Evolutionary conservation across 2,888 invertebrate species (phyloP).

Genomic region (Synanthedon tipuliformis): DNA sequence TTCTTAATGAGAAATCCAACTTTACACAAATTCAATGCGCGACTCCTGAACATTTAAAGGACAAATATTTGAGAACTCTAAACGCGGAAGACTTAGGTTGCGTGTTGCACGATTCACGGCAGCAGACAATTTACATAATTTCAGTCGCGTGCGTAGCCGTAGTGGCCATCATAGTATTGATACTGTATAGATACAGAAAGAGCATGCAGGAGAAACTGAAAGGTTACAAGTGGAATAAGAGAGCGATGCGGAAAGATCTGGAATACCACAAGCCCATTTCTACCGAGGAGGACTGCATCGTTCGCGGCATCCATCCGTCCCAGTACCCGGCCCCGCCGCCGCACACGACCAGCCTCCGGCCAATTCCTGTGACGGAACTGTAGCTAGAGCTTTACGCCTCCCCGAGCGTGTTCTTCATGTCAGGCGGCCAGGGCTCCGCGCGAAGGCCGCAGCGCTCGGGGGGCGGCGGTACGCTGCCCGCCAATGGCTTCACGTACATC

Average conservation of each 20-base stretch:
- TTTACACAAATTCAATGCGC: constrained; percentile 80
- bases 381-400: constrained; percentile 96
- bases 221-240: constrained; percentile 84
- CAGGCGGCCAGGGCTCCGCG: constrained; percentile 68
- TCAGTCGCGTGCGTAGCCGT: constrained; percentile 79
- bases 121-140: constrained; percentile 83
- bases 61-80: constrained; percentile 75
- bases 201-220: constrained; percentile 85
- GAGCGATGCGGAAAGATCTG: constrained; percentile 81
- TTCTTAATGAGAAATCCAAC: constrained; percentile 76
- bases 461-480: constrained; percentile 75
- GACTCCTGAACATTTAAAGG: constrained; percentile 78
- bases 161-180: constrained; percentile 77
- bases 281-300: constrained; percentile 84
- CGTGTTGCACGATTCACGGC: constrained; percentile 80
- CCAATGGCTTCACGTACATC: constrained; percentile 82
- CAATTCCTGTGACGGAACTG: constrained; percentile 92
- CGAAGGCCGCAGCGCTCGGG: constrained; percentile 64
- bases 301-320: constrained; percentile 72
- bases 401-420: constrained; percentile 83
- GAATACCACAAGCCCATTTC: constrained; percentile 92
- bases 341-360: constrained; percentile 66
- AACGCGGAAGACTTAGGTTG: constrained; percentile 85
- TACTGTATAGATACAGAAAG: constrained; percentile 83
- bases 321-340: constrained; percentile 65